Evolutionary conservation across 2,113 vertebrate genomes (phyloP).

Genomic region (Nycticryphes semicollaris): DNA sequence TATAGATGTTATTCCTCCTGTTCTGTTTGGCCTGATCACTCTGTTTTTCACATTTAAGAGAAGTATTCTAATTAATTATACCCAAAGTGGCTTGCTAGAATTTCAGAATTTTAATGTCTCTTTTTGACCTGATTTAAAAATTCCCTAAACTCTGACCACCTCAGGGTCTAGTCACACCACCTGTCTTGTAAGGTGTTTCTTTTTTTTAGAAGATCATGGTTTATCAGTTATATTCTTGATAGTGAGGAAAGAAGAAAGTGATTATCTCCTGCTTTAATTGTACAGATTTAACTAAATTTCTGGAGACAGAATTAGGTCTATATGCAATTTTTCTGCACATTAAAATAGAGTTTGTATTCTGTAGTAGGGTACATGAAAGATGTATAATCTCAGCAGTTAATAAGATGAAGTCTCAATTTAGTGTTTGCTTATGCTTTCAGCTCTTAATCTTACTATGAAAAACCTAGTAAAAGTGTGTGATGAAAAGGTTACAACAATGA

Average conservation of each 20-base stretch:
- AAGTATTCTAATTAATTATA: neutral
- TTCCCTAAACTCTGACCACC: neutral
- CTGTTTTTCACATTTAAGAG: neutral
- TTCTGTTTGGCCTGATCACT: neutral
- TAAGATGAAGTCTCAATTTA: neutral
- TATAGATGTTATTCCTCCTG: neutral
- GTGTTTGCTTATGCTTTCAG: neutral
- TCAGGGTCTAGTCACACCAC: neutral
- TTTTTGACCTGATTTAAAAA: neutral
- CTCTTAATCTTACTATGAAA: neutral
- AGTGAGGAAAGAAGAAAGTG: neutral
- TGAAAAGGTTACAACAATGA: neutral
- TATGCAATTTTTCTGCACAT: neutral
- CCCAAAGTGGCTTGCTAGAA: neutral
- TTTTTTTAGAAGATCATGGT: neutral
- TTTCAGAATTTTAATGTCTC: neutral
- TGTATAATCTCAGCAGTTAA: neutral
- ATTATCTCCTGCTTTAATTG: neutral
- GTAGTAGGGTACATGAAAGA: neutral
- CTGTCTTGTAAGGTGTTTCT: neutral
- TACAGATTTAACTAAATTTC: neutral
- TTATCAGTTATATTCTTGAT: neutral
- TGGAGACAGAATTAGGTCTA: neutral
- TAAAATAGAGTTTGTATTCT: neutral
- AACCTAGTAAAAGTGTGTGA: neutral